A percentile compares a stretch with the other conserved stretches of the same genome.
phyloP scores from a whole-genome alignment of 2,797 vertebrate species.

The Lacerta bilineata region DNA sequence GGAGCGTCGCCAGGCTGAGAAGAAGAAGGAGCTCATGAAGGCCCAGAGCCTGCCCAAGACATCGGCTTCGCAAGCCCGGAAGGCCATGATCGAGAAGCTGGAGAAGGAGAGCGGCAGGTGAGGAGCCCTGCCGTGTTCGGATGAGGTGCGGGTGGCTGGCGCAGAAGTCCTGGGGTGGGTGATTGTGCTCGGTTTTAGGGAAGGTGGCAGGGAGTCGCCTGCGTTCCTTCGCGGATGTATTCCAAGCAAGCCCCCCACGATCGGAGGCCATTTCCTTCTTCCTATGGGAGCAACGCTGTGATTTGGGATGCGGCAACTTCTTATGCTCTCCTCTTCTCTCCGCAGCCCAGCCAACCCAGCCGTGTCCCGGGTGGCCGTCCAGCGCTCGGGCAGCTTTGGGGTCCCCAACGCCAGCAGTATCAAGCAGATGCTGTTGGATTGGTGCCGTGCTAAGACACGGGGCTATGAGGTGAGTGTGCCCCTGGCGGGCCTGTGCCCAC shows the following conservation, averaged over 20 bases:
- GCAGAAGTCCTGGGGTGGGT: too few relatives aligned
- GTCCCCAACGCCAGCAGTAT: conserved; percentile 97
- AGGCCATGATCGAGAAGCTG: conserved; percentile 96
- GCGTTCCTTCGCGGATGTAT: background rate
- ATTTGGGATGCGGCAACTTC: background rate
- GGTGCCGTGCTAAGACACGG: conserved; percentile 96
- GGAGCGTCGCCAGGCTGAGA: conserved; percentile 91
- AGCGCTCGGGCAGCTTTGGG: conserved; percentile 92
- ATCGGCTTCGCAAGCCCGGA: conserved; percentile 90
- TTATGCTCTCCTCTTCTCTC: background rate
- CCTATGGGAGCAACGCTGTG: background rate
- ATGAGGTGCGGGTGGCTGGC: too few relatives aligned
- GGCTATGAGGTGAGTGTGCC: conserved; percentile 89
- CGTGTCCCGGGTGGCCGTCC: conserved; percentile 83
- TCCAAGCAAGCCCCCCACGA: background rate
- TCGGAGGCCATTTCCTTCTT: background rate
- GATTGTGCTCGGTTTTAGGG: too few relatives aligned
- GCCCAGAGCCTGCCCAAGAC: conserved; percentile 95
- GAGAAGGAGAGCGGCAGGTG: conserved; percentile 90
- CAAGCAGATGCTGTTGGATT: conserved; percentile 99
- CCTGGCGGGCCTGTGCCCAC: background rate
- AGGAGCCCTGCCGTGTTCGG: background rate
- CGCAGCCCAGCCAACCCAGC: conserved; percentile 82
- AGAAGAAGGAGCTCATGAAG: conserved; percentile 93
- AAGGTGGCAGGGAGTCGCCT: too few relatives aligned